Evolutionary conservation across 2,113 vertebrate species (phyloP), one percentile per base, ranked within the genome.

Genomic region (Myocastor coypus): DNA sequence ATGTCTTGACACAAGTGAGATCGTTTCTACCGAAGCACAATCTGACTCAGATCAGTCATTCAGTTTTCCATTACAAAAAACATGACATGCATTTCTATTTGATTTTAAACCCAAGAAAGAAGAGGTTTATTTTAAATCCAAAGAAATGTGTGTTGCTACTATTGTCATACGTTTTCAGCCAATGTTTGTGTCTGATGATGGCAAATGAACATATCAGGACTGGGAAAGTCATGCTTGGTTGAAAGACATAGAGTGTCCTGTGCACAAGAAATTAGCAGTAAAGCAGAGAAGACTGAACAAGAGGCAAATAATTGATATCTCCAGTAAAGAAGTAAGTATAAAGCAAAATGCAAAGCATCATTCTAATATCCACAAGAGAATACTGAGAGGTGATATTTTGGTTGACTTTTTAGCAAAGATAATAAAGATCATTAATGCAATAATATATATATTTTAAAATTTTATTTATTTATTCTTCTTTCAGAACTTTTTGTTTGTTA

Each of bases 11-110:
- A 69, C 4, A 10, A 93, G 57, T 14, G 87, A 82, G 61, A 83
- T 80, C 37, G 50, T 83, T 97, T 91, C 83, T 95, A 87, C 55
- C 73, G 86, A 95, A 93, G 82, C 68, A 89, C 52, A 91, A 92
- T 95, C 61, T 57, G 28, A 96, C 93, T 96, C 73, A 83, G 96
- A 94, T 97, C 85, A 88, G 61, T 82, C 83, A 71, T 96, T 77
- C 16, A 83, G 61, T 94, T 97, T 97, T 97, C 94, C 95, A 89
- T 61, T 95, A 68, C 73, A 68, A 24, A 86, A 96, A 96, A 95
- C 63, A 69, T 75, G 55, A 75, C 87, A 95, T 84, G 69, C 88
- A 88, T 52, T 96, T 89, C 64, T 88, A 69, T 75, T 96, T 96
- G 32, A 40, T 63, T 90, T 90, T 90, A 83, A 87, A 80, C 9